A percentile compares a stretch with the other conserved stretches of the same genome.
phyloP scores from a whole-genome alignment of 1,140 invertebrate species.

The Calliphora vicina region DNA sequence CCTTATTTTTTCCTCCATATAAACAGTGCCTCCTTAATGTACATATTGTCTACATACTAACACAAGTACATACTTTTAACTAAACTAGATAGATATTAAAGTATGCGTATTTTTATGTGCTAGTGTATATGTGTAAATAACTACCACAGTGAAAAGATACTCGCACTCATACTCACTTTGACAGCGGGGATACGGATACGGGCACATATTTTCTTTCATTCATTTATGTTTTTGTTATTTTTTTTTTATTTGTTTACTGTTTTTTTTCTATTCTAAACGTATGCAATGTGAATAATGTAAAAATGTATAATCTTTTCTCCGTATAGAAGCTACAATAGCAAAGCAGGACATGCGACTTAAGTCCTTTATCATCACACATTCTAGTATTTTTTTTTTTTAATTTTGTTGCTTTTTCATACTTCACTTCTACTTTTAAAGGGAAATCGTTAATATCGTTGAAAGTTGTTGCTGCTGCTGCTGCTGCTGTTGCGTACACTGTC shows the following conservation, averaged over 20 bases:
- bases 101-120: too few relatives aligned
- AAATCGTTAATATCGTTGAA: neutral
- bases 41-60: neutral
- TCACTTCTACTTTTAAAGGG: neutral
- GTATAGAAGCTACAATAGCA: neutral
- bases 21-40: too few relatives aligned
- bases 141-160: neutral
- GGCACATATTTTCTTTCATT: neutral
- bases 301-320: neutral
- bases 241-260: neutral
- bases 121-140: neutral
- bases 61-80: neutral
- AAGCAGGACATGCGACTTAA: neutral
- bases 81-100: too few relatives aligned
- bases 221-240: neutral
- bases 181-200: neutral
- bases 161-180: neutral
- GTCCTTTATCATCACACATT: neutral
- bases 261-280: neutral
- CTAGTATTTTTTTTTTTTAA: too few relatives aligned
- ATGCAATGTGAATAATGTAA: slow-evolving; percentile 6
- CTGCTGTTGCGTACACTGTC: neutral
- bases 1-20: too few relatives aligned
- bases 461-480: neutral
- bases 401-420: neutral